Evolutionary conservation across 2,113 vertebrate species (phyloP).

Genomic region (Glaucomys volans): DNA sequence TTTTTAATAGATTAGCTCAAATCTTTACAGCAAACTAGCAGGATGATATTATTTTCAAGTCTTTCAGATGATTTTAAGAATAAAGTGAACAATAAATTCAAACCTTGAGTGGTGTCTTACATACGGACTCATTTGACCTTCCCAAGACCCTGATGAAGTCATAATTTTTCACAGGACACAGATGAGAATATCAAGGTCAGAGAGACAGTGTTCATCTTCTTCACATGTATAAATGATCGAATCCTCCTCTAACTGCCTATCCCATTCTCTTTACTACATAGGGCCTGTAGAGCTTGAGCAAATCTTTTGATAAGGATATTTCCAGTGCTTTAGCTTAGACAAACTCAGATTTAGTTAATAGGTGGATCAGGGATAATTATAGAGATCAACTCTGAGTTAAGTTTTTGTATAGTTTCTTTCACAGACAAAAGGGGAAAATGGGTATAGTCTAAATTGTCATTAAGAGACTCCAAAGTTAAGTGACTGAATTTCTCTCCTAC

Average conservation of each 20-base stretch:
- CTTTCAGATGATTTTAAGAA: conserved; percentile 2
- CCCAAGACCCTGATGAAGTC: neutral
- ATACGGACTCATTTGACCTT: neutral
- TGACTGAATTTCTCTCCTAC: neutral
- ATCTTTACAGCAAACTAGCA: neutral
- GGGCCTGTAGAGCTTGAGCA: neutral
- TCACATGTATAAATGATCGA: neutral
- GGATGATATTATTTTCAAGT: neutral
- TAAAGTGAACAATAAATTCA: conserved; percentile 40
- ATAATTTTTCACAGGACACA: neutral
- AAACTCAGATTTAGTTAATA: neutral
- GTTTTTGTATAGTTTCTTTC: conserved; percentile 17
- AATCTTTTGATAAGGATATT: neutral
- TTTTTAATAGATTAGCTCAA: neutral
- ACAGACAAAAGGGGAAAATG: neutral
- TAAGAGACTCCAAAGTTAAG: conserved; percentile 20
- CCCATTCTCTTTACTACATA: neutral
- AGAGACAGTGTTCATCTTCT: neutral
- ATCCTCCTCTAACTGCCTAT: neutral
- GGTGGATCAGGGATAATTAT: neutral
- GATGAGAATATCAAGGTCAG: neutral
- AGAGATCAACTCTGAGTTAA: neutral
- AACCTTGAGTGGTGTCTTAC: neutral
- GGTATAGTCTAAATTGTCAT: neutral
- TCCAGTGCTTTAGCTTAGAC: neutral